Base-by-base conservation (phyloP, 2,888 invertebrate genomes). In the Quadroppia sp. region DNA sequence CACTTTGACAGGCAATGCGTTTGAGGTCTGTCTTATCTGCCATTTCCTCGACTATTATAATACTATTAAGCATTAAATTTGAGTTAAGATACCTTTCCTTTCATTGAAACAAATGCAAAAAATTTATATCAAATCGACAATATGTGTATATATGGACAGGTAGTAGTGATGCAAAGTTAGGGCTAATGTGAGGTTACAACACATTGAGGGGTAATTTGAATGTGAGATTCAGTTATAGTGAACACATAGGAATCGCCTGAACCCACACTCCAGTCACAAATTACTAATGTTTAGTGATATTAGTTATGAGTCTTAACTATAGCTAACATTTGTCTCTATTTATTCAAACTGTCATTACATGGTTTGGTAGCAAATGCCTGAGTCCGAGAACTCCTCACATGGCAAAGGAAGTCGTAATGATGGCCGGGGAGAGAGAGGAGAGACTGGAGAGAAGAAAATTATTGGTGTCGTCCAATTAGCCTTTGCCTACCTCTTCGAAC, bases 401-500 rank as follows among this genome's bases (percentile, higher is more conserved):
- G 20, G n/a, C 15, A 64, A 64, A 64, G 64, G 64, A 64, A 64
- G 64, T 64, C 64, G 15, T 64, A 64, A 64, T 64, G 64, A 64
- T 64, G 64, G 64, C 40, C 13, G 36, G 17, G 36, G 64, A 64
- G 64, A 64, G 32, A n/a, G 36, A 20, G 36, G 64, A 64, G 64
- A 64, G 32, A n/a, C n/a, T 36, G 36, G 64, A 64, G 64, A 64
- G 36, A 64, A 64, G 64, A 75, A 75, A 28, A 73, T 36, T 40
- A 70, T 78, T 40, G 78, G 78, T 13, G 64, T 78, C 1, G 76
- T 78, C 1, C 78, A 78, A 56, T 74, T 78, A 72, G 75, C 77
- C 13, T 94, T 96, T 84, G 87, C 92, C 79, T 91, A 95, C 84
- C 87, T 96, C 79, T 94, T 92, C 85, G 87, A 90, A 80, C 86